A percentile compares a stretch with the other conserved stretches of the same genome.
These are phyloP conservation scores for Mormyrops attenuatus DNA, from an alignment of 2,797 vertebrate genomes.

Conservation along the genomic window DNA sequence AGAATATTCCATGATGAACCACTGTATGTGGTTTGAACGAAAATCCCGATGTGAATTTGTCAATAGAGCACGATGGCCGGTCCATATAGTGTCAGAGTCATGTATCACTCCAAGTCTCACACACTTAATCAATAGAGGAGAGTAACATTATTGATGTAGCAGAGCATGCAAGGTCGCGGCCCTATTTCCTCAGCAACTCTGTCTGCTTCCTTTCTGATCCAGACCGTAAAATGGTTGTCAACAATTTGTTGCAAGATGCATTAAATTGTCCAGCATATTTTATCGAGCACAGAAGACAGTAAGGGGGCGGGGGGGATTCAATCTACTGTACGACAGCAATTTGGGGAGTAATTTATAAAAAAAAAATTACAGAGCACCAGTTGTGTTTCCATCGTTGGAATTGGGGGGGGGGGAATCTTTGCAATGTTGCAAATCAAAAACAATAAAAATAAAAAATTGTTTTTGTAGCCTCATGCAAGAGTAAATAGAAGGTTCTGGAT, in stretches of 20 bases:
- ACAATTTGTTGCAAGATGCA: not conserved
- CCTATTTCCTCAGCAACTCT: not conserved
- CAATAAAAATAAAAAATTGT: not conserved
- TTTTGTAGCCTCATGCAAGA: not conserved
- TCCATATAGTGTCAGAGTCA: slow-evolving; percentile 3
- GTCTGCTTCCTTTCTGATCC: not conserved
- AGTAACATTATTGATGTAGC: not conserved
- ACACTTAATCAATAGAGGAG: not conserved
- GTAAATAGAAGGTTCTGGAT: not conserved
- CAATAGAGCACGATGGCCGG: not conserved
- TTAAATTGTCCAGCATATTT: not conserved
- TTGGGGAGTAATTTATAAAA: not conserved
- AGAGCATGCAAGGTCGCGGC: not conserved
- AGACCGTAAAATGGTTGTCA: not conserved
- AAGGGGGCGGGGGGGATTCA: not conserved
- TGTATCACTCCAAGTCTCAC: not conserved
- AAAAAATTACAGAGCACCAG: not conserved
- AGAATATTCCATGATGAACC: not conserved
- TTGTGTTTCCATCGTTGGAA: not conserved
- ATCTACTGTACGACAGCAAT: not conserved
- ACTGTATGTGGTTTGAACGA: not conserved
- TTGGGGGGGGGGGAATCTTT: not conserved
- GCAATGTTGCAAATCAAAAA: not conserved
- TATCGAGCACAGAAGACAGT: not conserved
- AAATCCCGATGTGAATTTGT: not conserved